Conservation (phyloP, 2,113 vertebrate species). For the Mesoclemmys tuberculata region DNA sequence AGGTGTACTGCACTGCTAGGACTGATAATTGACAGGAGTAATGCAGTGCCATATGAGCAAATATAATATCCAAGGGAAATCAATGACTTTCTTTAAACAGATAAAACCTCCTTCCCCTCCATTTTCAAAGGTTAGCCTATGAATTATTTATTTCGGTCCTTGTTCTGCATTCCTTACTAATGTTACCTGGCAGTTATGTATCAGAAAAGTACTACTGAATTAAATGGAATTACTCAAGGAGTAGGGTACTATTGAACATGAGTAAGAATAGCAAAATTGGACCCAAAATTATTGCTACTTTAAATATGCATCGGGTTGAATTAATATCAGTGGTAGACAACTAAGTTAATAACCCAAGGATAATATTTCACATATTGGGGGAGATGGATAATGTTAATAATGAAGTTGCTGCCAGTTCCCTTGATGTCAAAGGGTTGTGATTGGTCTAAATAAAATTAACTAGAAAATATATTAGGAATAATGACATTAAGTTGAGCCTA, state of each 20-base stretch:
- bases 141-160: not conserved
- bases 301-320: not conserved
- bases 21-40: not conserved
- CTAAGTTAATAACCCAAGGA: not conserved
- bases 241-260: not conserved
- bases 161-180: not conserved
- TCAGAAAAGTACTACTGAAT: accelerated
- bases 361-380: not conserved
- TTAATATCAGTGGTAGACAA: not conserved
- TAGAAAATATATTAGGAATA: too few species aligned
- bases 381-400: too few species aligned
- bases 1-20: not conserved
- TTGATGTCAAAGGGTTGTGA: not conserved
- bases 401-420: too few species aligned
- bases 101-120: too few species aligned
- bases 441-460: not conserved
- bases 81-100: too few species aligned
- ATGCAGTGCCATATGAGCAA: accelerated
- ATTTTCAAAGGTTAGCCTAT: not conserved
- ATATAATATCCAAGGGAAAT: not conserved
- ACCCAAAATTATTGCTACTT: not conserved
- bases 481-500: accelerated
- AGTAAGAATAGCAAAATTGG: accelerated
- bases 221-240: not conserved
- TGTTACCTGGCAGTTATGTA: not conserved